These are phyloP conservation scores for Heliconius charithonia DNA, from an alignment of 2,888 invertebrate species.

Conservation along the genomic window DNA sequence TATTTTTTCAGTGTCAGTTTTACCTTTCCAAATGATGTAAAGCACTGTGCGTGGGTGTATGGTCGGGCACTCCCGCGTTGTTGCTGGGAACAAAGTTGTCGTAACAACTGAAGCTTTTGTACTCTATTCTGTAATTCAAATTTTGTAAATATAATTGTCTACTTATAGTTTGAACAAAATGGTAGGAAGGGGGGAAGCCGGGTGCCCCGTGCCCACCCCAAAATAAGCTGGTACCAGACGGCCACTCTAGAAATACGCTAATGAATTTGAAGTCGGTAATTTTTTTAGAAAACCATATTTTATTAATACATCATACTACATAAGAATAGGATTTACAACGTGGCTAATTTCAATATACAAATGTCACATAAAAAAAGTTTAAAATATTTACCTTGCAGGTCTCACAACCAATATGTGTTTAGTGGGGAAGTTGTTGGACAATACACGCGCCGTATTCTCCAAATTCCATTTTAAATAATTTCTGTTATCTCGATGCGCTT, in stretches of 20 bases:
- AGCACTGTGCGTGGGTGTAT: slow-evolving; percentile 88
- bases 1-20: too few species aligned
- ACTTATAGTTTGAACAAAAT: too few species aligned
- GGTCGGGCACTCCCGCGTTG: slow-evolving; percentile 92
- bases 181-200: too few species aligned
- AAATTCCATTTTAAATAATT: slow-evolving; percentile 91
- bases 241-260: too few species aligned
- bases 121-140: slow-evolving; percentile 86
- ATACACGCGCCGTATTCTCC: slow-evolving; percentile 88
- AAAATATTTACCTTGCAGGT: slow-evolving; percentile 85
- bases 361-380: not conserved
- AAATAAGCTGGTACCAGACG: too few species aligned
- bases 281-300: too few species aligned
- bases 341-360: not conserved
- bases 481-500: slow-evolving; percentile 88
- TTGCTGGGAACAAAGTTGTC: slow-evolving; percentile 94
- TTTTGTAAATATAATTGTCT: too few species aligned
- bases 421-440: slow-evolving; percentile 88
- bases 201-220: too few species aligned
- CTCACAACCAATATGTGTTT: slow-evolving; percentile 89
- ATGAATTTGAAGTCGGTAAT: too few species aligned
- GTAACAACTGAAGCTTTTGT: slow-evolving; percentile 93
- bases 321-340: not conserved
- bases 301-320: too few species aligned
- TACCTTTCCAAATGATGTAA: slow-evolving; percentile 88